Evolutionary conservation across 2,113 vertebrate species (phyloP), one percentile per base, ranked within the genome.

Genomic region (Otus sunia): DNA sequence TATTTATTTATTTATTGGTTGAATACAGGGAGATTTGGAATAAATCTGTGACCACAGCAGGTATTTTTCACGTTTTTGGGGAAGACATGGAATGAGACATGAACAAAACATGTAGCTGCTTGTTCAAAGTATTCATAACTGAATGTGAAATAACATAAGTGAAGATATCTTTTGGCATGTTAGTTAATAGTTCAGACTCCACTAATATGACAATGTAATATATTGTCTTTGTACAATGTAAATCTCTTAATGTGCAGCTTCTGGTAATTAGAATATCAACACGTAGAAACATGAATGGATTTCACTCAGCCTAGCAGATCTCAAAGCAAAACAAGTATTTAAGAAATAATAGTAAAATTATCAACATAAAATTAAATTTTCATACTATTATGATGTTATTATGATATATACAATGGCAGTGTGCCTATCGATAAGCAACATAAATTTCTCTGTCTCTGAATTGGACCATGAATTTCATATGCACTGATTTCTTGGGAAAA

Each of bases 121-220:
- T 90, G 95, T 88, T 90, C 45, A 66, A 91, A 93, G 37, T 56
- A 76, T 72, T 94, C 53, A 22, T 59, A 90, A 56, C 45, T 77
- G 67, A 88, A 83, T 88, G 22, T 78, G 77, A 94, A 94, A 86
- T 77, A 83, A 90, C 45, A 81, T 58, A 45, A 86, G n/a, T 2
- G 3, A 69, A 95, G 71, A 83, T 86, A 90, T 83, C 81, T 94
- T 85, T 93, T 93, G 92, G 75, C 88, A 96, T 81, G 62, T 88
- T 45, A 79, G 30, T 75, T 91, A 94, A 93, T 45, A 91, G 36
- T 76, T 94, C 60, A 88, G 50, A 37, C 67, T 90, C 37, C 67
- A 79, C 58, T 94, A 90, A 93, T 86, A 82, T 53, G 81, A 92
- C 93, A 94, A 79, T 58, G 43, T 92, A 85, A 86, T 83, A 93